Base-by-base conservation (phyloP, 1,140 invertebrate species). In the Coboldia fuscipes region DNA sequence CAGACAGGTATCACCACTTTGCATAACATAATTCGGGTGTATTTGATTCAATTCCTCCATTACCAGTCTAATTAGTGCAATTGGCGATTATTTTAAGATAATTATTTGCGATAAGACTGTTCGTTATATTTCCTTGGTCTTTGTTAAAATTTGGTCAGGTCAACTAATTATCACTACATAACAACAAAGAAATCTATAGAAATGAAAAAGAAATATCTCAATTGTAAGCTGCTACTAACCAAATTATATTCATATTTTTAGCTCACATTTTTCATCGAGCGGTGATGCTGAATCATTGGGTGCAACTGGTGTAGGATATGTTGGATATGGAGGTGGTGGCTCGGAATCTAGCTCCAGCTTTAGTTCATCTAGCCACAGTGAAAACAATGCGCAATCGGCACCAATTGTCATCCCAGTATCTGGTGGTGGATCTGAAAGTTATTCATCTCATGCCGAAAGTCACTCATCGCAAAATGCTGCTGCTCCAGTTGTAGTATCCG, bases 301-400 rank as follows among this genome's bases (percentile, higher is more conserved):
- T 21, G 15, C 12, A 12, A 6, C 9, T 32, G 30, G 30, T 19
- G 14, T 19, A 16, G 17, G 30, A 4, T 19, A 17, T 14, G 16
- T 31, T 21, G 30, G 7, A 32, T 19, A 29, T 29, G 8, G 8
- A 16, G 30, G 30, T 17, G 8, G 8, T 6, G 14, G 30, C 18
- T 31, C 30, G 7, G 14, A 31, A 31, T 17, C 8, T 5, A 31
- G 30, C 18, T 16, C 4, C 16, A 31, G 10, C 16, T 17, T 17
- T 31, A 8, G 18, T 16, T 6, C 15, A 31, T 13, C 33, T 2
- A 24, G 14, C 34, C 37, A 38, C 22, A 30, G 35, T 12, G 40
- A 39, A 39, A 34, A 35, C 23, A 31, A 33, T 9, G 22, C 29
- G 12, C 34, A 40, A 24, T 27, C 41, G 15, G 39, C 23, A 14